Evolutionary conservation across 2,888 invertebrate genomes (phyloP).

Genomic region (Adela reaumurella): DNA sequence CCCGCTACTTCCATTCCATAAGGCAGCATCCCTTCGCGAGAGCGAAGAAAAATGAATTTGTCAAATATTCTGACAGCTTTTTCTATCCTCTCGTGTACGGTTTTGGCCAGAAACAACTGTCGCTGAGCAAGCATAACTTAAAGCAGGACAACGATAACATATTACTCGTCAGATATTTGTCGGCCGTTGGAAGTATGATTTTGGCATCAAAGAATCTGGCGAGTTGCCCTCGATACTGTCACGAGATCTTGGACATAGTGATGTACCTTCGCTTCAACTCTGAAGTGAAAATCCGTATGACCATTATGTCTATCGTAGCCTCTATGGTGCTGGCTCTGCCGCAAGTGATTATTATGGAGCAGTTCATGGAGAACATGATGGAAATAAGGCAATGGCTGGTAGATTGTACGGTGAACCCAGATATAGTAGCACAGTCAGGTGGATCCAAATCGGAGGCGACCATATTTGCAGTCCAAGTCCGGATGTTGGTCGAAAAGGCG

Average conservation of each 20-base stretch:
- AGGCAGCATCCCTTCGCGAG: slow-evolving; percentile 33
- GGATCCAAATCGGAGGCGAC: slow-evolving; percentile 66
- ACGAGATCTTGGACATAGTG: slow-evolving; percentile 66
- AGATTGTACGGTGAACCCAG: slow-evolving; percentile 49
- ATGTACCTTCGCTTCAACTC: slow-evolving; percentile 63
- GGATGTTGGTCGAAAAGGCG: slow-evolving; percentile 51
- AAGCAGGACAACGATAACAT: slow-evolving; percentile 64
- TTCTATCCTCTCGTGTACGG: slow-evolving; percentile 79
- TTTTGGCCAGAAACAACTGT: slow-evolving; percentile 56
- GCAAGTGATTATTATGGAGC: slow-evolving; percentile 46
- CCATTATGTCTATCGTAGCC: slow-evolving; percentile 65
- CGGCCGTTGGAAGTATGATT: slow-evolving; percentile 65
- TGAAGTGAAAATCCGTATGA: slow-evolving; percentile 63
- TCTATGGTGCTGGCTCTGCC: slow-evolving; percentile 63
- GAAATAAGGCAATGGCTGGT: slow-evolving; percentile 67
- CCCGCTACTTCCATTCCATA: slow-evolving; percentile 56
- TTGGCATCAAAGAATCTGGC: slow-evolving; percentile 66
- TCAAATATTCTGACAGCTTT: slow-evolving; percentile 71
- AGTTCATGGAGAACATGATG: slow-evolving; percentile 59
- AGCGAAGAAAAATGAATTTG: slow-evolving; percentile 63
- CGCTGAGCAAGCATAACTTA: slow-evolving; percentile 47
- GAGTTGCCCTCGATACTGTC: slow-evolving; percentile 60
- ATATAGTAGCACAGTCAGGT: slow-evolving; percentile 42
- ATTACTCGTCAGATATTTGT: slow-evolving; percentile 64
- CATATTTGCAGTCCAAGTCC: slow-evolving; percentile 58